Evolutionary conservation across 1,140 invertebrate species (phyloP).

Genomic region (Amphibalanus amphitrite): DNA sequence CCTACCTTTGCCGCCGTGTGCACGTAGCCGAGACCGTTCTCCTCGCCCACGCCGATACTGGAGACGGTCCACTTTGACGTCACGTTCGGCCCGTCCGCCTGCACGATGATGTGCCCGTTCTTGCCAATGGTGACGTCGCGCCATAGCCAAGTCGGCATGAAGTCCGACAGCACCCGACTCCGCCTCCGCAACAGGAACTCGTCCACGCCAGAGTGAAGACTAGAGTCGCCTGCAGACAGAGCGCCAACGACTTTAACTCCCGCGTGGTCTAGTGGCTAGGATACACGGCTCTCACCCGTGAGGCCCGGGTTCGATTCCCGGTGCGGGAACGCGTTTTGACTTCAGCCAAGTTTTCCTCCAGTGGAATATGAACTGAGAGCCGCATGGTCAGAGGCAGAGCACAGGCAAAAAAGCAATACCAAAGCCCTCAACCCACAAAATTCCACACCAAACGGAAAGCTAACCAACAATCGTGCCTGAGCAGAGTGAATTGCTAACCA

Average conservation of each 20-base stretch:
- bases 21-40: not conserved
- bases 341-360: too few species aligned
- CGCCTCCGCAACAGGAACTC: not conserved
- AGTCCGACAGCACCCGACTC: not conserved
- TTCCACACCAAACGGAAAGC: too few species aligned
- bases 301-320: constrained; percentile 21
- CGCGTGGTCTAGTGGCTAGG: constrained; percentile 20
- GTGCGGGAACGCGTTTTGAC: constrained; percentile 17
- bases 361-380: too few species aligned
- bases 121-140: not conserved
- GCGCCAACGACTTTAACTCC: constrained; percentile 6
- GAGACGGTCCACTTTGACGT: not conserved
- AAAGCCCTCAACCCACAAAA: too few species aligned
- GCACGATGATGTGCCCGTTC: not conserved
- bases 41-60: not conserved
- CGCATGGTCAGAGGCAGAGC: too few species aligned
- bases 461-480: too few species aligned
- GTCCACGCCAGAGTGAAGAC: too few species aligned
- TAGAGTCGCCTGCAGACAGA: not conserved
- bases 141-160: not conserved
- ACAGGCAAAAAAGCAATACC: too few species aligned
- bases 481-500: too few species aligned
- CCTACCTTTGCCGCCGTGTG: not conserved
- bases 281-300: constrained; percentile 20
- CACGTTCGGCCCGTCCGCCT: not conserved